These are phyloP conservation scores for Urocyon cinereoargenteus DNA, from an alignment of 2,797 vertebrate genomes.

Conservation along the genomic window DNA sequence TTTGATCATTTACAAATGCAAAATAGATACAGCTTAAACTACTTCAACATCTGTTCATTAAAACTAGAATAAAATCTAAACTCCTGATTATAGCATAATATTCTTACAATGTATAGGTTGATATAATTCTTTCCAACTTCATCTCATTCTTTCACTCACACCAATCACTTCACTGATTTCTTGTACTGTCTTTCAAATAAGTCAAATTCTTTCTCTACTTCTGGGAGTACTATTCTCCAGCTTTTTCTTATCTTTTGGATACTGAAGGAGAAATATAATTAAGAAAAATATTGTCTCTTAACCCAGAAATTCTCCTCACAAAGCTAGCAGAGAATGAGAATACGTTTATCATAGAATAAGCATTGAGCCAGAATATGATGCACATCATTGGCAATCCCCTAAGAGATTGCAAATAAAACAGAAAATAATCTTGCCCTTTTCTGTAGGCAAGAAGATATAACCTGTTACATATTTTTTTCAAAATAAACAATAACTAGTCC, in stretches of 20 bases:
- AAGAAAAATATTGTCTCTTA: not conserved
- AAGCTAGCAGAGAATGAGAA: not conserved
- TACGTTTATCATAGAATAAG: not conserved
- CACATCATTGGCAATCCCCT: not conserved
- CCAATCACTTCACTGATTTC: not conserved
- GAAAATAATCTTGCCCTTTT: not conserved
- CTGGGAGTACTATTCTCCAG: not conserved
- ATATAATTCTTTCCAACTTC: not conserved
- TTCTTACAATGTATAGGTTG: not conserved
- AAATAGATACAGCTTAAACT: constrained; percentile 21
- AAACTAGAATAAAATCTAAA: constrained; percentile 36
- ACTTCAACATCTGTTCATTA: not conserved
- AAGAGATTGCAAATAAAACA: not conserved
- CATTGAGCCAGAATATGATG: not conserved
- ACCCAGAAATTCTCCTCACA: not conserved
- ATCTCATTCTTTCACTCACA: not conserved
- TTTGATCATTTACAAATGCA: constrained; percentile 26
- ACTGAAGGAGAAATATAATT: not conserved
- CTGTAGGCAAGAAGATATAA: not conserved
- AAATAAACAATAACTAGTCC: not conserved
- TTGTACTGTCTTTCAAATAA: not conserved
- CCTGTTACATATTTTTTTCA: not conserved
- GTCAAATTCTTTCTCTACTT: not conserved
- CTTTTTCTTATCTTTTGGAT: not conserved
- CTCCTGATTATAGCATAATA: not conserved